phyloP scores from a whole-genome alignment of 1,140 invertebrate genomes.

The Caerostris darwini region DNA sequence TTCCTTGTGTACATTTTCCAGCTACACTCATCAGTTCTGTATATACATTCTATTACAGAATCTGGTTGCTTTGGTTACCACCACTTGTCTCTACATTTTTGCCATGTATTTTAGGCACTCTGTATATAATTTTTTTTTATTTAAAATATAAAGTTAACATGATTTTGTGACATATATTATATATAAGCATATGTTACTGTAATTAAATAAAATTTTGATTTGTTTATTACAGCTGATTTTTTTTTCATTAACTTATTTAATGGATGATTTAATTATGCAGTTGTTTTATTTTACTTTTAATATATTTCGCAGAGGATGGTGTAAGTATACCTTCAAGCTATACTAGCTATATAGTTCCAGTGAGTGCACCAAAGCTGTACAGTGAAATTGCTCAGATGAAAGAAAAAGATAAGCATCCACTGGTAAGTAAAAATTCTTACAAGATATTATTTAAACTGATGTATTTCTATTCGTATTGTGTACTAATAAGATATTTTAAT shows the following conservation, averaged over 20 bases:
- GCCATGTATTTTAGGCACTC: no score
- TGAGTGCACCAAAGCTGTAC: conserved; percentile 90
- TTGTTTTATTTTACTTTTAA: not conserved
- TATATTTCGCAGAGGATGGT: conserved; percentile 86
- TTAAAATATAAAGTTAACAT: no score
- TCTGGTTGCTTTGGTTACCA: no score
- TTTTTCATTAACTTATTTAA: not conserved
- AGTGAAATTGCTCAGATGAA: conserved; percentile 86
- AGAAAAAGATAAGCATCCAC: conserved; percentile 84
- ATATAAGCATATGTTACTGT: no score
- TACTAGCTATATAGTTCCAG: conserved; percentile 93
- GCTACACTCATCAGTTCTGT: no score
- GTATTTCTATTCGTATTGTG: not conserved
- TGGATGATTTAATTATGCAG: not conserved
- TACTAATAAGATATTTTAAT: not conserved
- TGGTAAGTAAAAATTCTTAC: conserved; percentile 14
- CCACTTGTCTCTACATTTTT: no score
- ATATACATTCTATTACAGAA: no score
- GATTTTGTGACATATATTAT: no score
- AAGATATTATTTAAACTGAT: not conserved
- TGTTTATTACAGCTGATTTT: no score
- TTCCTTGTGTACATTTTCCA: no score
- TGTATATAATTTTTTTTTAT: no score
- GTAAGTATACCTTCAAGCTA: conserved; percentile 96
- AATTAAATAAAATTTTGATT: no score